Percentiles rank a stretch among this genome's conserved stretches.
Evolutionary conservation across 2,113 vertebrate genomes (phyloP).

Genomic region (Aldabrachelys gigantea): DNA sequence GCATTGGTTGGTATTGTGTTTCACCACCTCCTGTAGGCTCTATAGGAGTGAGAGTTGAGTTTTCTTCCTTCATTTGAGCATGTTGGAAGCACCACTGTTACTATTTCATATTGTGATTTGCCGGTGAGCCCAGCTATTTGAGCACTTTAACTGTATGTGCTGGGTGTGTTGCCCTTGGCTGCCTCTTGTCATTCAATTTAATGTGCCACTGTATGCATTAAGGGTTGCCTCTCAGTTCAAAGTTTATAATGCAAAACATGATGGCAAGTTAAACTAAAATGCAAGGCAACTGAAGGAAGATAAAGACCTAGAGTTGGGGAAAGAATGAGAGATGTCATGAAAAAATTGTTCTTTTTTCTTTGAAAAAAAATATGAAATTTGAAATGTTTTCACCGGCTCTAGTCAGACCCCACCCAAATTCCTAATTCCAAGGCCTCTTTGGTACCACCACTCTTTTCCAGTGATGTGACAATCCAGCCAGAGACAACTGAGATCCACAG

Average conservation of each 20-base stretch:
- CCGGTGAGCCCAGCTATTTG: background rate
- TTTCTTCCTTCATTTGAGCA: background rate
- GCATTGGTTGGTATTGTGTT: background rate
- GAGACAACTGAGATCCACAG: background rate
- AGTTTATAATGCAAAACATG: background rate
- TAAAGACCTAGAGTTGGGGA: background rate
- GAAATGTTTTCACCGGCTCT: background rate
- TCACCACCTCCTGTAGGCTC: background rate
- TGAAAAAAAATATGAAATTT: background rate
- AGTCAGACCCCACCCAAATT: background rate
- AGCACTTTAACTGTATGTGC: background rate
- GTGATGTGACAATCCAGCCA: background rate
- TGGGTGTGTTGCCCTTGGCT: background rate
- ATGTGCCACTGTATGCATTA: background rate
- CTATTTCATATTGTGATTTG: background rate
- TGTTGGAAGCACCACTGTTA: background rate
- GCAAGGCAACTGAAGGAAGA: background rate
- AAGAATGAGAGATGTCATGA: background rate
- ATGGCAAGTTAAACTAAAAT: background rate
- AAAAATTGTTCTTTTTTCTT: background rate
- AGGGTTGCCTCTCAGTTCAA: background rate
- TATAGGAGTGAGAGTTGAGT: background rate
- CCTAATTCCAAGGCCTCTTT: background rate
- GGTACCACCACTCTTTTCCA: background rate
- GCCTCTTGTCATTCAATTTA: background rate